Evolutionary conservation across 2,113 vertebrate species (phyloP).

Genomic region (Ceyx cyanopectus): DNA sequence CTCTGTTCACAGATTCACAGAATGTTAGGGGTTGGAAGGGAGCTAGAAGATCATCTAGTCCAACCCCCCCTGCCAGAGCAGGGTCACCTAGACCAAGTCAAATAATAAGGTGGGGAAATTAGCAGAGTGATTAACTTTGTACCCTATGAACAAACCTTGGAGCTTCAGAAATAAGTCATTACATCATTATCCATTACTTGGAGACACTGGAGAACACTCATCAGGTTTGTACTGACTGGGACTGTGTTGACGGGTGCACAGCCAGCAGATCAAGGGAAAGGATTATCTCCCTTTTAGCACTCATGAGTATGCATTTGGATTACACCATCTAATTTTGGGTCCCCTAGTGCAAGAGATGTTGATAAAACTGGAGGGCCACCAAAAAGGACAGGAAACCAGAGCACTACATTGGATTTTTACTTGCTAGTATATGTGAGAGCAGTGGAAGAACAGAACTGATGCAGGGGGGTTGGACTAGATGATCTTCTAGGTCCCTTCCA

Average conservation of each 20-base stretch:
- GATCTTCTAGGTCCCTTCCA: no score
- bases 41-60: no score
- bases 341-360: neutral
- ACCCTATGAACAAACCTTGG: neutral
- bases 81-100: neutral
- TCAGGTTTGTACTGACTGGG: neutral
- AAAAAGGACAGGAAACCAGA: no score
- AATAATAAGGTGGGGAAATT: neutral
- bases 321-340: neutral
- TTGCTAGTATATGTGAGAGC: neutral
- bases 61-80: no score
- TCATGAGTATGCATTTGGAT: neutral
- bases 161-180: neutral
- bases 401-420: neutral
- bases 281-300: neutral
- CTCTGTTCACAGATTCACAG: neutral
- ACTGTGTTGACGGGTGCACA: neutral
- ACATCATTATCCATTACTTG: neutral
- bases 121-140: neutral
- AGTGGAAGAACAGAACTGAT: neutral
- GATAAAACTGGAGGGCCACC: neutral
- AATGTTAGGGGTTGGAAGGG: no score
- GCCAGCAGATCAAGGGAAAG: neutral
- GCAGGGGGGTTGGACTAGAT: no score
- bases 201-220: neutral